These are phyloP conservation scores for Morbakka virulenta DNA, from an alignment of 30 jellyfish, hydroid and myxozoan species.

Conservation along the genomic window DNA sequence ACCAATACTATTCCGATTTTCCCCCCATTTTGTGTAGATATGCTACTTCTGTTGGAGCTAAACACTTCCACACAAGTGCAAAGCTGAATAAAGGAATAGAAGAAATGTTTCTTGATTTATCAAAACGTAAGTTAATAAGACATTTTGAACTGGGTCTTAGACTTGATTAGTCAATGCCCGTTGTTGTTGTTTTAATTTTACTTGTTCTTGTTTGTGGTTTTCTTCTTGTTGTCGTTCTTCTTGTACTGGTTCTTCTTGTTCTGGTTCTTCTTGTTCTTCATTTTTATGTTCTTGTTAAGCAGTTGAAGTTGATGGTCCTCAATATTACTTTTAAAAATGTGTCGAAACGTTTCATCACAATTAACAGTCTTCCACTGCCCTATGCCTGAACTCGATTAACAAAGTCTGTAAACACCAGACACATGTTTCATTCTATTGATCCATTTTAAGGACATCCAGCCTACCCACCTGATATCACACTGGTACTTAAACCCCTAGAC, in stretches of 20 bases:
- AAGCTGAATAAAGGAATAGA: constrained; percentile 92
- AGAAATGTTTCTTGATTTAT: constrained; percentile 74
- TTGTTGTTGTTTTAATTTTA: background rate
- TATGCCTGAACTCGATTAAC: too few relatives aligned
- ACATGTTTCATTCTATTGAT: too few relatives aligned
- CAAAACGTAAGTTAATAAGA: constrained; percentile 65
- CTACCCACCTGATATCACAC: too few relatives aligned
- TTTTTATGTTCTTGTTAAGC: too few relatives aligned
- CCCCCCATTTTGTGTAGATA: constrained; percentile 28
- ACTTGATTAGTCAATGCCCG: background rate
- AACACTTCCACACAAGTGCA: constrained; percentile 89
- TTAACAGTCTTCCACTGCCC: too few relatives aligned
- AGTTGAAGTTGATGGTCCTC: too few relatives aligned
- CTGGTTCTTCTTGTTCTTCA: background rate
- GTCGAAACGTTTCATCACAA: too few relatives aligned
- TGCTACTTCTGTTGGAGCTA: constrained; percentile 94
- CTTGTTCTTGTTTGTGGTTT: background rate
- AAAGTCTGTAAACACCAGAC: too few relatives aligned
- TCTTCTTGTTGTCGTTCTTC: background rate
- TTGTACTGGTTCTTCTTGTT: background rate
- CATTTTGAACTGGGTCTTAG: background rate
- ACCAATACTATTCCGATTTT: too few relatives aligned
- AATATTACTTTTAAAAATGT: too few relatives aligned
- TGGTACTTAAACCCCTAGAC: too few relatives aligned
- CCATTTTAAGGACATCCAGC: too few relatives aligned